Conservation (phyloP, 2,888 invertebrate genomes). For the Morpho deidamia region DNA sequence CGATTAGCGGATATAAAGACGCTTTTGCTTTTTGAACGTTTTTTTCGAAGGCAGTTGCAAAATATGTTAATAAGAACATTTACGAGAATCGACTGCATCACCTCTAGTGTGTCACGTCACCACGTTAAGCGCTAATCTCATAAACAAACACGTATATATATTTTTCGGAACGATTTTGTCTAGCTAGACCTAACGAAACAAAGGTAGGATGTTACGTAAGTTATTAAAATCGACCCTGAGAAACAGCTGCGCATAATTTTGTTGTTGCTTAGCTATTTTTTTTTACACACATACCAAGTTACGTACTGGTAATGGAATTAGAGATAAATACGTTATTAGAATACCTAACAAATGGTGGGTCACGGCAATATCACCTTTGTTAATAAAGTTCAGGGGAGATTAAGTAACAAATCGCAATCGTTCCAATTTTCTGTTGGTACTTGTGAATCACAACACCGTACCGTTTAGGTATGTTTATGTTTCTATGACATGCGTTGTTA, state of each 20-base stretch:
- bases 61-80: constrained; percentile 27
- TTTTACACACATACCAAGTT: constrained; percentile 5
- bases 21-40: constrained; percentile 3
- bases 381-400: constrained; percentile 6
- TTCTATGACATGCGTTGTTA: not conserved
- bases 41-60: constrained; percentile 3
- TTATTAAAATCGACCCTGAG: constrained; percentile 24
- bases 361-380: constrained; percentile 4
- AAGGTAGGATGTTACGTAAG: constrained; percentile 24
- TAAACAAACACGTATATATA: constrained; percentile 49
- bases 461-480: not conserved
- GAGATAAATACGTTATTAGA: constrained; percentile 8
- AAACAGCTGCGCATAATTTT: constrained; percentile 23
- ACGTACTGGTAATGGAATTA: constrained; percentile 13
- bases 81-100: constrained; percentile 47
- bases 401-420: not conserved
- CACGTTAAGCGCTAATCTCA: constrained; percentile 46
- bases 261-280: constrained; percentile 10
- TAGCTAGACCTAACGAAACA: constrained; percentile 14
- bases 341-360: constrained; percentile 4
- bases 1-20: constrained; percentile 13
- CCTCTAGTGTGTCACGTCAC: constrained; percentile 55
- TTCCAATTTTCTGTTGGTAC: not conserved
- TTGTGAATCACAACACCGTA: not conserved
- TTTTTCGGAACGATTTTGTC: constrained; percentile 12